A percentile compares a stretch with the other conserved stretches of the same genome.
Evolutionary conservation across 2,113 vertebrate genomes (phyloP).

Genomic region (Ramphastos sulfuratus): DNA sequence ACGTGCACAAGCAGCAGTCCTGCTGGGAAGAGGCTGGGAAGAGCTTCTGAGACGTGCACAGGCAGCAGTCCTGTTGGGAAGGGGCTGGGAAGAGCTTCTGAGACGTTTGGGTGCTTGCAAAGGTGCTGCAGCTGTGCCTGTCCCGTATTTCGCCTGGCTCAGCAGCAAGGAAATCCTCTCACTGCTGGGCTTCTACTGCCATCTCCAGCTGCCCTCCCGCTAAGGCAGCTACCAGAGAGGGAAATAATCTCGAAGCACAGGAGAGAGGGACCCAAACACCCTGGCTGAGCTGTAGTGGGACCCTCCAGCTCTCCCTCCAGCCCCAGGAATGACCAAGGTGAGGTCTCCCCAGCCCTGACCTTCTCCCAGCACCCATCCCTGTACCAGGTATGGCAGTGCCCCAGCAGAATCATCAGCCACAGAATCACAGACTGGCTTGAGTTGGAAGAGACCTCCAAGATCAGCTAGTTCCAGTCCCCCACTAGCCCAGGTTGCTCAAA

Average conservation of each 20-base stretch:
- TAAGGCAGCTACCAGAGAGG: background rate
- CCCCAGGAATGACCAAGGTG: too few relatives aligned
- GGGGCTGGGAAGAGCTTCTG: background rate
- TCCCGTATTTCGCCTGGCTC: background rate
- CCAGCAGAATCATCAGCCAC: background rate
- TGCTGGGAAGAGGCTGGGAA: background rate
- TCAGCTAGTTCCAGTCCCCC: too few relatives aligned
- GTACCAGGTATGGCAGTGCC: fast-evolving
- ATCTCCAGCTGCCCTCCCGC: background rate
- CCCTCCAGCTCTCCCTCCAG: background rate
- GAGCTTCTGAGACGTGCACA: background rate
- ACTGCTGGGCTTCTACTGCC: background rate
- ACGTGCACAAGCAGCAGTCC: fast-evolving
- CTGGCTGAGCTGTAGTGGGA: background rate
- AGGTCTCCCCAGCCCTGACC: background rate
- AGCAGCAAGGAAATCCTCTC: background rate
- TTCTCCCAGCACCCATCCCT: fast-evolving
- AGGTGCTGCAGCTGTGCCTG: fast-evolving
- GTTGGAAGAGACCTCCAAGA: background rate
- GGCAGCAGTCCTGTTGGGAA: background rate
- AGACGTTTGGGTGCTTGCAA: background rate
- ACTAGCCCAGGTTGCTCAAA: too few relatives aligned
- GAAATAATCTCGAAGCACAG: background rate
- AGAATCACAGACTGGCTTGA: background rate
- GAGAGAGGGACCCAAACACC: fast-evolving